phyloP scores from a whole-genome alignment of 2,797 vertebrate species.

The Lagocephalus sceleratus region DNA sequence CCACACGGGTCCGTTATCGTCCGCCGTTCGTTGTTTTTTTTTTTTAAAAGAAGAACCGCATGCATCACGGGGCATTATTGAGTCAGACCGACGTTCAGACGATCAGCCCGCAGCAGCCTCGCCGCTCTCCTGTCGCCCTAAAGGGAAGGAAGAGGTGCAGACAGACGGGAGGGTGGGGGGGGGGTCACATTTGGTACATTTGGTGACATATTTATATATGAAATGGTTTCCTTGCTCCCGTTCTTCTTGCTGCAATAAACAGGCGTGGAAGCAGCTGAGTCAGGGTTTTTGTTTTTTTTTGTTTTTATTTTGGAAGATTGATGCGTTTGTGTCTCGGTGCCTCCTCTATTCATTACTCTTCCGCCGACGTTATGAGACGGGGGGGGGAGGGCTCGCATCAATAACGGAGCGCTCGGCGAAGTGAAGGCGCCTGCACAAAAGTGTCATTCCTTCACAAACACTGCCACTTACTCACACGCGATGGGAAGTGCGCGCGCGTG shows the following conservation, averaged over 20 bases:
- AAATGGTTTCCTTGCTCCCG: constrained; percentile 25
- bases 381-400: constrained; percentile 2
- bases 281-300: constrained; percentile 3
- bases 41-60: background rate
- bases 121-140: constrained; percentile 9
- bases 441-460: constrained; percentile 15
- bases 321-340: constrained; percentile 12
- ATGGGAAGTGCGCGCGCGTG: constrained; percentile 28
- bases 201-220: constrained; percentile 23
- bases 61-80: background rate
- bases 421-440: background rate
- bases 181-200: constrained; percentile 29
- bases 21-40: too few relatives aligned
- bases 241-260: constrained; percentile 27
- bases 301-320: constrained; percentile 9
- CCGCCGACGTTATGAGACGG: constrained; percentile 2
- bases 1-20: background rate
- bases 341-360: constrained; percentile 1
- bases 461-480: constrained; percentile 13
- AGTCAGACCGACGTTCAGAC: background rate
- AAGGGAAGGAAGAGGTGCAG: constrained; percentile 7
- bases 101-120: constrained; percentile 8
- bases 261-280: background rate
- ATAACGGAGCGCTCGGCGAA: too few relatives aligned
- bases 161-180: background rate